Base-by-base conservation (phyloP, 1,140 invertebrate species). In the Drosophila tropicalis region DNA sequence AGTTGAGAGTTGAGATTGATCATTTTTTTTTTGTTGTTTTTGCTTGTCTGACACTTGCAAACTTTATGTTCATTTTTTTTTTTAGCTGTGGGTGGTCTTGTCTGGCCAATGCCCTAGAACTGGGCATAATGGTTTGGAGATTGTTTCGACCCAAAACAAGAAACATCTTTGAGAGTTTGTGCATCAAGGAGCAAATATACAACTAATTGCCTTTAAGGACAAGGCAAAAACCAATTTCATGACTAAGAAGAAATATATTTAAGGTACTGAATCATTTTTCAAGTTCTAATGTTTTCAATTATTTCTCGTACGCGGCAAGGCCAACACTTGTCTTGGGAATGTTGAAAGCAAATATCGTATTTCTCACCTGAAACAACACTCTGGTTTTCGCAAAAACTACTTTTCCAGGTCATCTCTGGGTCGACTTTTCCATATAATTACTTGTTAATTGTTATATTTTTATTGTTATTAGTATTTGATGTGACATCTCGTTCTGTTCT, bases 381-480 rank as follows among this genome's bases (percentile, higher is more conserved):
- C 5, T 17, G 9, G 15, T 13, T 17, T 17, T 34, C 12, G 12
- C 32, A 12, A 29, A n/a, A 15, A 34, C 17, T 1, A 7, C n/a
- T 12, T 58, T 58, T 12, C 1, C 22, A 60, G 41, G 41, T 44
- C 25, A 74, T 44, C 5, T 4, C 6, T 0, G 1, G 9, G 57
- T 61, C 57, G 41, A 9, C 5, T 12, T 58, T 74, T 63, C 3
- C 4, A 39, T 13, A 13, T 13, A 13, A 13, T 13, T 13, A 3
- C 36, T 41, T 66, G 19, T 79, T 79, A 69, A 32, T 54, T 36
- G 36, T 41, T 41, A 76, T 62, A 65, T 57, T 51, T 68, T 51
- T 66, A 44, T 75, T 68, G 51, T 63, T 76, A 72, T 76, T 74
- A 7, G 29, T 62, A 63, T 76, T 82, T 72, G 65, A 79, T 80